Evolutionary conservation across 2,797 vertebrate species (phyloP), one percentile per base, ranked within the genome.

Genomic region (Enteromius thamalakanensis): DNA sequence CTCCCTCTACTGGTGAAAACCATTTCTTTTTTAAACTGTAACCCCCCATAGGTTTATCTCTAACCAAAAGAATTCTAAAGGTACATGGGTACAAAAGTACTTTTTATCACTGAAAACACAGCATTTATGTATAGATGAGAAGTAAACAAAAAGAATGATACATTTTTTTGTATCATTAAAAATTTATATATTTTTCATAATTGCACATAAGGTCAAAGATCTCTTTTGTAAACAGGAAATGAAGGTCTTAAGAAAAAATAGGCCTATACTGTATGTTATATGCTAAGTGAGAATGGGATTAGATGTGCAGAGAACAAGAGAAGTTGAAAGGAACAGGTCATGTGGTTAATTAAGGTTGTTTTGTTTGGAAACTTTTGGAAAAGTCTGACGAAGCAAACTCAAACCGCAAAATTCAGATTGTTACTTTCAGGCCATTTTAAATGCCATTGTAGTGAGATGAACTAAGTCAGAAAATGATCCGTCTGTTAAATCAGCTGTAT

Each of bases 211-310:
- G 8, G 40, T 40, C 40, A 40, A 9, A 40, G 1, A 40, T 9
- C 40, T 40, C 40, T 40, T 40, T 40, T 40, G 40, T 9, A 40
- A 40, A 40, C 40, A 9, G 40, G 8, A 40, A 40, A 40, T 40
- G 1, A 40, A 40, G 40, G 40, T 40, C 40, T 9, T 9, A 80
- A 69, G 69, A 42, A 53, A 80, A 85, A 87, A 81, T 80, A 80
- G 80, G 83, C 79, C 80, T n/a, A n/a, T n/a, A n/a, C n/a, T n/a
- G n/a, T n/a, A 85, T 68, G 74, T 75, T 81, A 82, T 55, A 75
- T 47, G 69, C 65, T 70, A 51, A 51, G 81, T 53, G 79, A 74
- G 74, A 68, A 51, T 8, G 17, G 81, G 74, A 72, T 80, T 78
- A 70, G 70, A 71, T 78, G 37, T 69, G 26, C 26, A 53, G 72